A percentile compares a stretch with the other conserved stretches of the same genome.
These are phyloP conservation scores for Karalla daura DNA, from an alignment of 2,797 vertebrate genomes.

Conservation along the genomic window DNA sequence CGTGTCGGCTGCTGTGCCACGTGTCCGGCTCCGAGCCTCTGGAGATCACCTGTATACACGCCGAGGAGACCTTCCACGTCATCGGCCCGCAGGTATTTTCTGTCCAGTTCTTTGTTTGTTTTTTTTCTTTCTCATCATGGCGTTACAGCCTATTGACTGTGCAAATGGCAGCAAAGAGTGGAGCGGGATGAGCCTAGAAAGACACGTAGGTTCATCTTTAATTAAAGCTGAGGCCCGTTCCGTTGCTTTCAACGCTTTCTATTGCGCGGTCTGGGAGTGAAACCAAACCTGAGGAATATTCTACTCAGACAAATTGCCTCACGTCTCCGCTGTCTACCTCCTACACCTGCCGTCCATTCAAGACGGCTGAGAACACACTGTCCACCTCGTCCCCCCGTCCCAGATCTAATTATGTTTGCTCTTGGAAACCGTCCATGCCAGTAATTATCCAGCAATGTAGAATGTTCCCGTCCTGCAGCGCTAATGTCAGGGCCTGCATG, in stretches of 20 bases:
- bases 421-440: slow-evolving; percentile 68
- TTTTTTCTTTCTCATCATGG: background rate
- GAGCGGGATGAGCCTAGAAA: background rate
- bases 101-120: background rate
- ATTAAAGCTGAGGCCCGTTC: slow-evolving; percentile 23
- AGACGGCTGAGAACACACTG: slow-evolving; percentile 39
- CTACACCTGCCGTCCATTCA: slow-evolving; percentile 44
- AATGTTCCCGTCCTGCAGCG: slow-evolving; percentile 58
- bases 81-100: slow-evolving; percentile 94
- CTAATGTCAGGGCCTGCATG: slow-evolving; percentile 68
- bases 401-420: slow-evolving; percentile 79
- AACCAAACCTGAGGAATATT: slow-evolving; percentile 31
- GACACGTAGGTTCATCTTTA: background rate
- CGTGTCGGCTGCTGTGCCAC: slow-evolving; percentile 92
- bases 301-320: slow-evolving; percentile 27
- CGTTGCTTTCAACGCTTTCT: slow-evolving; percentile 10
- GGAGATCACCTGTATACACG: slow-evolving; percentile 96
- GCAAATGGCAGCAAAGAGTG: background rate
- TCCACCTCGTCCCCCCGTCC: slow-evolving; percentile 43
- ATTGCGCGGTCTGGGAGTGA: slow-evolving; percentile 7
- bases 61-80: slow-evolving; percentile 96
- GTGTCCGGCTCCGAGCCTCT: slow-evolving; percentile 95
- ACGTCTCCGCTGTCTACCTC: slow-evolving; percentile 30
- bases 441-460: slow-evolving; percentile 73
- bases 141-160: slow-evolving; percentile 3